Evolutionary conservation across 2,888 invertebrate genomes (phyloP).

Genomic region (Actias luna): DNA sequence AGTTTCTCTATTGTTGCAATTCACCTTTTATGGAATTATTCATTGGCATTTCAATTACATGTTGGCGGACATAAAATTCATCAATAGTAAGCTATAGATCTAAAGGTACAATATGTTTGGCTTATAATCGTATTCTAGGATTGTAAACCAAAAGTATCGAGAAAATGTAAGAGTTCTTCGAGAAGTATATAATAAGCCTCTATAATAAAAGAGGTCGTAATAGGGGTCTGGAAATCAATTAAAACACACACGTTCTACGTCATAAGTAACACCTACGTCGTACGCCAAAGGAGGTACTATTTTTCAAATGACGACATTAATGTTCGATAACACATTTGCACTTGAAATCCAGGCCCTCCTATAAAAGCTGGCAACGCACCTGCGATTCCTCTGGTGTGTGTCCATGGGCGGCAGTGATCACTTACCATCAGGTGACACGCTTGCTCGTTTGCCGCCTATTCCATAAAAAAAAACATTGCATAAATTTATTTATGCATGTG

Average conservation of each 20-base stretch:
- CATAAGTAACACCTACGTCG: constrained; percentile 19
- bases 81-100: constrained; percentile 16
- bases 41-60: constrained; percentile 20
- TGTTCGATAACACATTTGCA: constrained; percentile 14
- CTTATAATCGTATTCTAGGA: constrained; percentile 28
- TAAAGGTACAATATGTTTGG: constrained; percentile 3
- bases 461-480: too few relatives aligned
- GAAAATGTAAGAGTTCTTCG: constrained; percentile 39
- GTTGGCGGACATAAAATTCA: constrained; percentile 22
- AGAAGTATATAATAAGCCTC: constrained; percentile 46
- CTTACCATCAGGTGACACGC: too few relatives aligned
- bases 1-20: constrained; percentile 21
- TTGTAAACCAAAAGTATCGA: constrained; percentile 34
- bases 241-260: constrained; percentile 23
- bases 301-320: constrained; percentile 23
- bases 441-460: too few relatives aligned
- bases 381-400: too few relatives aligned
- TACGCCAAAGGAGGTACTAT: constrained; percentile 12
- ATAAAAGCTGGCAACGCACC: too few relatives aligned
- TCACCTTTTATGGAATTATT: constrained; percentile 22
- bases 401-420: too few relatives aligned
- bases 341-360: too few relatives aligned
- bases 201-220: constrained; percentile 44
- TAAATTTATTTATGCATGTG: too few relatives aligned
- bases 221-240: constrained; percentile 32